Base-by-base conservation (phyloP, 2,113 vertebrate genomes). In the Ploceus nigricollis region DNA sequence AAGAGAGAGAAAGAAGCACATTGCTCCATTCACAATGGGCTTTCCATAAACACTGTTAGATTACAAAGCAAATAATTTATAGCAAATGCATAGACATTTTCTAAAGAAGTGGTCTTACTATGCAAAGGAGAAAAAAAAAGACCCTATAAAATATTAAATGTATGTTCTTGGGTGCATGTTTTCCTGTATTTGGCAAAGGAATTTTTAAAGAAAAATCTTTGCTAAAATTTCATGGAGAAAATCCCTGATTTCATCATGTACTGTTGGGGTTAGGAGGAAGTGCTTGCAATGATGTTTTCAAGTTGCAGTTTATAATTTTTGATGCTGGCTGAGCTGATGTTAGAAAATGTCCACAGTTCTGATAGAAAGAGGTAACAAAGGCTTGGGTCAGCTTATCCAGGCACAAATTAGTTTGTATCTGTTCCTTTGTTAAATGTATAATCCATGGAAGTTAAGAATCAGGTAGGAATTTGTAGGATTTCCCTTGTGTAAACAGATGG, bases 401-500 rank as follows among this genome's bases (percentile, higher is more conserved):
- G 63, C 86, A 87, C 56, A 53, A 54, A 87, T 66, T 72, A 57
- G 37, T 90, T 71, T 83, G 17, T 60, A 92, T 71, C 16, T 58
- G 70, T 87, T 96, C 56, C 60, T 89, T 79, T 12, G 28, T 81
- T 75, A 72, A 92, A 91, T 11, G 20, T 56, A 75, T 50, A 64
- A 87, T 75, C 71, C 77, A 90, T 89, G 47, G 22, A 92, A 65
- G 33, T 79, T 83, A 80, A 93, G 56, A 81, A 90, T 79, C 76
- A 81, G 80, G 82, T 48, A 69, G 75, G 33, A 93, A 81, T 85
- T 93, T 91, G 42, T 37, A 93, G 77, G 47, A 84, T 93, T 93
- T 93, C 65, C 87, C 51, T 78, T 60, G 39, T 90, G 56, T 86
- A 95, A 96, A 94, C 89, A 93, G 40, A 92, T 58, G 56, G 42